These are phyloP conservation scores for Trichopoda pennipes DNA, from an alignment of 2,888 invertebrate species.

Conservation along the genomic window DNA sequence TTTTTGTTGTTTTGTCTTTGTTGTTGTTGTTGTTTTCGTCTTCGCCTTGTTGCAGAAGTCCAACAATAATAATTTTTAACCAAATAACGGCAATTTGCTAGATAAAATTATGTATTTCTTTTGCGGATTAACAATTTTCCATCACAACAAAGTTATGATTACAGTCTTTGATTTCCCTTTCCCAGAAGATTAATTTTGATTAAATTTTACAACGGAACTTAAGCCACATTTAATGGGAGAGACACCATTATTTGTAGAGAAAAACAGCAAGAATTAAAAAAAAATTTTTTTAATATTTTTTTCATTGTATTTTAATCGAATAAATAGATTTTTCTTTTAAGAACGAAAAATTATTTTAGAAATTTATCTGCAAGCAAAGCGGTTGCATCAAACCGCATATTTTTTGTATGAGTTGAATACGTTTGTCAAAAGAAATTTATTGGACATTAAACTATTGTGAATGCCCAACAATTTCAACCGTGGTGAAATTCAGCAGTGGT, in stretches of 20 bases:
- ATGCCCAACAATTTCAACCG: too few relatives aligned
- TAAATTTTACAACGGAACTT: constrained; percentile 48
- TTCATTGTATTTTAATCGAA: too few relatives aligned
- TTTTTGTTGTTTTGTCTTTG: neutral
- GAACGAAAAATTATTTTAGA: too few relatives aligned
- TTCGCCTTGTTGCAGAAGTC: constrained; percentile 27
- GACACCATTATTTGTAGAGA: neutral
- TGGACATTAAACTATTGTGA: too few relatives aligned
- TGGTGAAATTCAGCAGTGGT: too few relatives aligned
- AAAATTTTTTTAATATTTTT: too few relatives aligned
- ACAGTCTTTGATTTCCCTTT: constrained; percentile 5
- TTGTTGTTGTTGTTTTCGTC: neutral
- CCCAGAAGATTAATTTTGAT: constrained; percentile 7
- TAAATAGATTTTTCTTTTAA: too few relatives aligned
- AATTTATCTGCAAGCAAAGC: too few relatives aligned
- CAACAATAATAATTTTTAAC: constrained; percentile 22
- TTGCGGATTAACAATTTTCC: constrained; percentile 42
- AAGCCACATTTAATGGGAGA: constrained; percentile 41
- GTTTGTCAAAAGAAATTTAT: too few relatives aligned
- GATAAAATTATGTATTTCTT: constrained; percentile 39
- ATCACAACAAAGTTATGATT: constrained; percentile 34
- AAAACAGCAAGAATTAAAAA: neutral
- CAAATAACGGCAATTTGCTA: constrained; percentile 53
- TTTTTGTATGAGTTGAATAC: too few relatives aligned
- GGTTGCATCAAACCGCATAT: too few relatives aligned